Evolutionary conservation across 2,888 invertebrate species (phyloP).

Genomic region (Xiphydria camelus): DNA sequence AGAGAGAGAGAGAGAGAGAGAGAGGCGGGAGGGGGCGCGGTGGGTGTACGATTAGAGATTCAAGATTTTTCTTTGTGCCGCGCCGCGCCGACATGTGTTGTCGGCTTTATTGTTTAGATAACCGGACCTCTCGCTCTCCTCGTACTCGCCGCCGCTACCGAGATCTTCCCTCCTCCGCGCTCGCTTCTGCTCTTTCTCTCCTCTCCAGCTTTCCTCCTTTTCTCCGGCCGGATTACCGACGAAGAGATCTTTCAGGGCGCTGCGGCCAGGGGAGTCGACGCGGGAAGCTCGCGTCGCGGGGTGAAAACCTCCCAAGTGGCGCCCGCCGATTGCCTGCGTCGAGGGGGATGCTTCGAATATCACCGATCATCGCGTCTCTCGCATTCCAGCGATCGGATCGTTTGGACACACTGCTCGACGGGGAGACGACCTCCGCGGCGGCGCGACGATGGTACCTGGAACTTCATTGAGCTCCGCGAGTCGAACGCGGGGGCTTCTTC

Average conservation of each 20-base stretch:
- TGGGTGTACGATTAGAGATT: constrained; percentile 5
- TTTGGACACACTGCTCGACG: no score
- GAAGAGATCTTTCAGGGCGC: no score
- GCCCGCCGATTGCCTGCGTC: not conserved
- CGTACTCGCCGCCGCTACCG: no score
- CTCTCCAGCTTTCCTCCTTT: no score
- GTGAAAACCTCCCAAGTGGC: constrained; percentile 29
- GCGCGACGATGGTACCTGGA: no score
- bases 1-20: not conserved
- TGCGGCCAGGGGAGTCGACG: no score
- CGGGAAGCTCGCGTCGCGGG: no score
- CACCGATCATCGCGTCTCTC: constrained; percentile 37
- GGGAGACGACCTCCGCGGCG: no score
- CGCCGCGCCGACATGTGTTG: constrained; percentile 6
- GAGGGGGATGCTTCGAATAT: constrained; percentile 32
- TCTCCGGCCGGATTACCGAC: no score
- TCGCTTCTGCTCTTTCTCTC: not conserved
- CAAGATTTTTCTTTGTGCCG: constrained; percentile 3
- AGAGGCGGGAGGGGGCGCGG: not conserved
- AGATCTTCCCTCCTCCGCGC: constrained; percentile 3
- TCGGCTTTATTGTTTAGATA: constrained; percentile 7
- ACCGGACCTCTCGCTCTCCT: not conserved
- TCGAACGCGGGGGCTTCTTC: no score
- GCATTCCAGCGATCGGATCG: constrained; percentile 28
- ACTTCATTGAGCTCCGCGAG: no score